A percentile compares a stretch with the other conserved stretches of the same genome.
phyloP scores from a whole-genome alignment of 2,113 vertebrate genomes.

The Ceuthmochares aereus region DNA sequence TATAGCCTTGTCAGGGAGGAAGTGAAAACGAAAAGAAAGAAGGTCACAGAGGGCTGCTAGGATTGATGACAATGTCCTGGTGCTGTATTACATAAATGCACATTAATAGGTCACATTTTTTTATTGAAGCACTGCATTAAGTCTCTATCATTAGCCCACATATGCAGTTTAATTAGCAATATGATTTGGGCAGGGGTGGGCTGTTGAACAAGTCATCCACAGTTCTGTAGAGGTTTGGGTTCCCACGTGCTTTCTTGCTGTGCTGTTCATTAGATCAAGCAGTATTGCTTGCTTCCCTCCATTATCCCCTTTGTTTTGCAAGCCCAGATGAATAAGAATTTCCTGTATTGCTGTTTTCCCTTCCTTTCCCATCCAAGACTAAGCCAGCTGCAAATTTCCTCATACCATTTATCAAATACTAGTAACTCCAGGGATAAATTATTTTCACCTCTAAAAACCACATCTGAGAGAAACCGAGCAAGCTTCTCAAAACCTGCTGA shows the following conservation, averaged over 20 bases:
- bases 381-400: slow-evolving; percentile 3
- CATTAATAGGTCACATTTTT: slow-evolving; percentile 19
- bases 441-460: not conserved
- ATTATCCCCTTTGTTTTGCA: not conserved
- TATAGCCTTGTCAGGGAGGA: not conserved
- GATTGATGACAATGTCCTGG: not conserved
- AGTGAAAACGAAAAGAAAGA: slow-evolving; percentile 40
- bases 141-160: not conserved
- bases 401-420: not conserved
- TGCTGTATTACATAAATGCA: slow-evolving; percentile 17
- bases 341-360: not conserved
- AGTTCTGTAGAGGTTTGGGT: not conserved
- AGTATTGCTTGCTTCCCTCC: not conserved
- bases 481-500: not conserved
- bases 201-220: not conserved
- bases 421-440: not conserved
- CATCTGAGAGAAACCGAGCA: not conserved
- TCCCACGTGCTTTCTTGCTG: not conserved
- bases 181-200: not conserved
- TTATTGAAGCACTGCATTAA: not conserved
- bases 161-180: slow-evolving; percentile 7
- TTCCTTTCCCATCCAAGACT: not conserved
- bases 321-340: not conserved
- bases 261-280: not conserved
- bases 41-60: slow-evolving; percentile 1